Percentiles rank a stretch among this genome's conserved stretches.
Evolutionary conservation across 2,888 invertebrate genomes (phyloP).

Genomic region (Chrysopilus asiliformis): DNA sequence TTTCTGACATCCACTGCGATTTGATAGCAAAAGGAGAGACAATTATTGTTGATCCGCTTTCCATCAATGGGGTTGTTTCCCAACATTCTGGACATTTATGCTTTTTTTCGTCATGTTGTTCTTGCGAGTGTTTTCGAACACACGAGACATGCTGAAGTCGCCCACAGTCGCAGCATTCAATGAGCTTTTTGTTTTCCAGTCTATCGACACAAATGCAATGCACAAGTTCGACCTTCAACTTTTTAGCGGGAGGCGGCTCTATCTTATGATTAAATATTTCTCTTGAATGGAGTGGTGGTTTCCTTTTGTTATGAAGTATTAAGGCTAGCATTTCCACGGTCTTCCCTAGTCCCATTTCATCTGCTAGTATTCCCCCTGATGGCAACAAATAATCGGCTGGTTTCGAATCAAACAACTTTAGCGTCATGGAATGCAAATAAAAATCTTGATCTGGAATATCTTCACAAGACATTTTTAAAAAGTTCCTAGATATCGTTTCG

Average conservation of each 20-base stretch:
- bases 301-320: conserved; percentile 39
- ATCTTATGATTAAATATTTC: neutral
- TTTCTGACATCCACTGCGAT: conserved; percentile 60
- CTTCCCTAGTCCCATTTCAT: conserved; percentile 74
- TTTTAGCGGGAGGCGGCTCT: conserved; percentile 6
- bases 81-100: conserved; percentile 55
- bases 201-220: conserved; percentile 33
- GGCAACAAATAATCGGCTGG: conserved; percentile 32
- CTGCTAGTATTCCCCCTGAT: conserved; percentile 60
- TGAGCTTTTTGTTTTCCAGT: conserved; percentile 17
- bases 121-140: conserved; percentile 34
- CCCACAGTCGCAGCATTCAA: conserved; percentile 44
- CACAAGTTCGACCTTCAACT: conserved; percentile 4
- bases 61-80: conserved; percentile 22
- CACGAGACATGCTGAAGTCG: conserved; percentile 51
- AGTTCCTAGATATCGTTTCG: conserved; percentile 10
- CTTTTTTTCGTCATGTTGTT: conserved; percentile 29
- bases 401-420: conserved; percentile 17
- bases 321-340: conserved; percentile 61
- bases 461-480: conserved; percentile 13
- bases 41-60: conserved; percentile 53
- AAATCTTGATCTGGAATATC: conserved; percentile 20
- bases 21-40: conserved; percentile 53
- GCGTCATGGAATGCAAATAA: conserved; percentile 23
- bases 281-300: neutral